Evolutionary conservation across 1,140 invertebrate genomes (phyloP).

Genomic region (Papilio xuthus): DNA sequence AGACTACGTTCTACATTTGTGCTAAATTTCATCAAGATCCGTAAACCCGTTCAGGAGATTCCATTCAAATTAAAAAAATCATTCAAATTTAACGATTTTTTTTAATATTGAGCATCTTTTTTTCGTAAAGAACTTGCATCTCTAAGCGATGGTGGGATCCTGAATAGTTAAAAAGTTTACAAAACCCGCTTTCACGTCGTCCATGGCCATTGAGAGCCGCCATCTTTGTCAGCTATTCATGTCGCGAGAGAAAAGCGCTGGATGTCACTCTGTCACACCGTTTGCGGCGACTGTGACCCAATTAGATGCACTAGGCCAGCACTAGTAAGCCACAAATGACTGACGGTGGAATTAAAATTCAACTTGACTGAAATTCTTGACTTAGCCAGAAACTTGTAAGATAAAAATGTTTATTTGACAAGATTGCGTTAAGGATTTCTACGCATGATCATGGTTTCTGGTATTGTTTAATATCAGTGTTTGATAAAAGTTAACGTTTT

Average conservation of each 20-base stretch:
- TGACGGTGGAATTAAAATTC: constrained; percentile 9
- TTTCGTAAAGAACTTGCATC: background rate
- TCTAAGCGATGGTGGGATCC: background rate
- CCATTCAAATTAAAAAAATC: too few relatives aligned
- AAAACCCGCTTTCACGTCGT: constrained; percentile 1
- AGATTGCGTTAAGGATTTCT: too few relatives aligned
- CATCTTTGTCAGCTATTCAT: constrained; percentile 21
- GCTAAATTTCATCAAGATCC: too few relatives aligned
- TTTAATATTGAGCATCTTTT: too few relatives aligned
- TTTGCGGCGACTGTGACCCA: constrained; percentile 44
- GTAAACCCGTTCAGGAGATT: too few relatives aligned
- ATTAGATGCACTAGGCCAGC: constrained; percentile 42
- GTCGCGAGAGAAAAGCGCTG: constrained; percentile 27
- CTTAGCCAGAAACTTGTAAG: too few relatives aligned
- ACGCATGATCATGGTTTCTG: too few relatives aligned
- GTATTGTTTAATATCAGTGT: too few relatives aligned
- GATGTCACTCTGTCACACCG: constrained; percentile 40
- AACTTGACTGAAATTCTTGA: background rate
- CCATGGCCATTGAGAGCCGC: background rate
- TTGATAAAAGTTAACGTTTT: too few relatives aligned
- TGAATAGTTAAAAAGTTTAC: constrained; percentile 13
- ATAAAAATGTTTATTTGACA: background rate
- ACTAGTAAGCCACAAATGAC: constrained; percentile 33
- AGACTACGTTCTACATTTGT: too few relatives aligned
- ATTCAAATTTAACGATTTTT: too few relatives aligned